Conservation (phyloP, 2,888 invertebrate genomes). For the Lasius fuliginosus region DNA sequence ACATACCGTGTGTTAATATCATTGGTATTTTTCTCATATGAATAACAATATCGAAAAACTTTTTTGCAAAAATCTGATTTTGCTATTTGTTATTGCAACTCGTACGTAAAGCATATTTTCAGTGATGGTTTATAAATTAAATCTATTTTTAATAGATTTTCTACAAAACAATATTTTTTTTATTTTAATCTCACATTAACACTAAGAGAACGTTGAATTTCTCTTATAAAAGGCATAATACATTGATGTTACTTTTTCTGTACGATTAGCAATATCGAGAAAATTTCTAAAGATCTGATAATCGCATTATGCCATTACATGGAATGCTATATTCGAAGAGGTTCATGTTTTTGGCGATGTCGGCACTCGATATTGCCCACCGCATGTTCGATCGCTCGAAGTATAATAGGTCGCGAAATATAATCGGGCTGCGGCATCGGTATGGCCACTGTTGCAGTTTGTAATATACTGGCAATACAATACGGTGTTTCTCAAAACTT, state of each 20-base stretch:
- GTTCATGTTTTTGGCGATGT: constrained; percentile 57
- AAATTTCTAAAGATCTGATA: neutral
- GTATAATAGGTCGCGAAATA: constrained; percentile 68
- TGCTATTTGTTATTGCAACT: constrained; percentile 3
- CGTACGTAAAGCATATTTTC: constrained; percentile 25
- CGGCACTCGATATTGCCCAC: constrained; percentile 44
- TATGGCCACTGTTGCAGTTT: constrained; percentile 70
- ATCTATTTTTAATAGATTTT: constrained; percentile 19
- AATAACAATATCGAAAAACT: constrained; percentile 32
- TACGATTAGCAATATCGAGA: neutral
- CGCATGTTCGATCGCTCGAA: constrained; percentile 65
- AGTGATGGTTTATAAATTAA: constrained; percentile 20
- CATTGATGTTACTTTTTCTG: neutral
- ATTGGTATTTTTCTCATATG: constrained; percentile 21
- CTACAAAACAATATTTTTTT: constrained; percentile 18
- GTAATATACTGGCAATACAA: constrained; percentile 70
- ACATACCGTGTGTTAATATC: constrained; percentile 17
- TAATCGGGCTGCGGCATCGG: constrained; percentile 66
- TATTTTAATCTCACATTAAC: neutral
- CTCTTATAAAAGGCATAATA: neutral
- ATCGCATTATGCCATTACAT: constrained; percentile 8
- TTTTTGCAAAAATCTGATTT: constrained; percentile 26
- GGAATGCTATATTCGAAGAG: neutral
- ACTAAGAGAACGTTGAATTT: neutral
- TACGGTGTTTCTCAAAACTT: constrained; percentile 74